These are phyloP conservation scores for Lacanobia oleracea DNA, from an alignment of 2,888 invertebrate genomes.

Conservation along the genomic window DNA sequence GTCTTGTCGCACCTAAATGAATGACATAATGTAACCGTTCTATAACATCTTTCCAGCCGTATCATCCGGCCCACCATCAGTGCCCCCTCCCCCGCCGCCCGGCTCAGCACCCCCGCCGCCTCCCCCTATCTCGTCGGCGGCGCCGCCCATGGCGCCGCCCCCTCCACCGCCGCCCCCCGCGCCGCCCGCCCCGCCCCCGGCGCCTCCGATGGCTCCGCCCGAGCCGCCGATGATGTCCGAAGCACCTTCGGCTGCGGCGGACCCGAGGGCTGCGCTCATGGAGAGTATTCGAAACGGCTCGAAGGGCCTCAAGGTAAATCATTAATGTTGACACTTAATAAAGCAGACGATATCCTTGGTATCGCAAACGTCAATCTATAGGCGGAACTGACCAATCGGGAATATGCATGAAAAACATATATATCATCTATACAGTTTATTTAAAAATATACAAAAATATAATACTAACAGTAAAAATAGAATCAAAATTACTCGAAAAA, in stretches of 20 bases:
- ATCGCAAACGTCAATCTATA: neutral
- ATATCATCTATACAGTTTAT: too few relatives aligned
- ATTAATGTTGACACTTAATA: neutral
- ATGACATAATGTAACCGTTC: neutral
- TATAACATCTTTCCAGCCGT: conserved; percentile 34
- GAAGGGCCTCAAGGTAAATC: conserved; percentile 92
- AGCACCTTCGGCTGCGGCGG: conserved; percentile 75
- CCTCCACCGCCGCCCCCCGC: conserved; percentile 84
- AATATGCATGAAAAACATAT: too few relatives aligned
- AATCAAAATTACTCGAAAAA: too few relatives aligned
- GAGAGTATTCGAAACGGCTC: conserved; percentile 96
- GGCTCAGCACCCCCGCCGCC: conserved; percentile 71
- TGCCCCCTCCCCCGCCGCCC: conserved; percentile 70
- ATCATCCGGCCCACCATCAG: conserved; percentile 60
- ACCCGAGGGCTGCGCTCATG: conserved; percentile 94
- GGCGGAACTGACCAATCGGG: too few relatives aligned
- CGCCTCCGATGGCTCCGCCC: conserved; percentile 79
- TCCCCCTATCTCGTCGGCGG: conserved; percentile 59
- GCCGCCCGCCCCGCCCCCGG: conserved; percentile 71
- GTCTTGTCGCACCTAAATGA: neutral
- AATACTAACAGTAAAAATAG: too few relatives aligned
- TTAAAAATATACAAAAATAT: too few relatives aligned
- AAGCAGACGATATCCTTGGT: neutral
- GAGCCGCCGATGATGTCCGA: conserved; percentile 79
- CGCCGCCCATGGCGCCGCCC: conserved; percentile 75